A percentile compares a stretch with the other conserved stretches of the same genome.
phyloP scores from a whole-genome alignment of 2,797 vertebrate genomes.

The Manis pentadactyla region DNA sequence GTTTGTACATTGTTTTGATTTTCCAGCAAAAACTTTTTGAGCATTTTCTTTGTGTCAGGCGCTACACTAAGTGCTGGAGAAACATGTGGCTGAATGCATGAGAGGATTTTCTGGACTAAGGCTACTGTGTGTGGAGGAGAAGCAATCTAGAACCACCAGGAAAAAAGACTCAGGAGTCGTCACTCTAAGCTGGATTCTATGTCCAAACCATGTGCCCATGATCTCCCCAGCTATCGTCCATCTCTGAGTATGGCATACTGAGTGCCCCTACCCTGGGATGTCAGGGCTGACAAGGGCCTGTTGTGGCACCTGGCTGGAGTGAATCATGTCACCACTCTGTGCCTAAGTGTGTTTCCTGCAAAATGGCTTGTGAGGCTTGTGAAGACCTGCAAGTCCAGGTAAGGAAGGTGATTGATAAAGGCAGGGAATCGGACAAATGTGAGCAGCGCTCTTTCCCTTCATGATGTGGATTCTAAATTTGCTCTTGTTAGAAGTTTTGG shows the following conservation, averaged over 20 bases:
- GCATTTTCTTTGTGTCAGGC: not conserved
- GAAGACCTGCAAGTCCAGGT: not conserved
- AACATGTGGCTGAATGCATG: not conserved
- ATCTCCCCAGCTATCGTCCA: not conserved
- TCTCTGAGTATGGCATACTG: not conserved
- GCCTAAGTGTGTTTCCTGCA: not conserved
- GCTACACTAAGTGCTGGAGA: conserved; percentile 20
- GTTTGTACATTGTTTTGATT: not conserved
- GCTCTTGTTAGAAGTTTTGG: not conserved
- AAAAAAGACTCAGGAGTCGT: not conserved
- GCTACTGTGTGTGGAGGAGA: not conserved
- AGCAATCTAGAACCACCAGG: not conserved
- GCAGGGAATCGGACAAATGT: not conserved
- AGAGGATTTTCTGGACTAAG: conserved; percentile 20
- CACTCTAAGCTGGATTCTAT: not conserved
- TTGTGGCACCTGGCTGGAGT: not conserved
- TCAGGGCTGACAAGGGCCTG: not conserved
- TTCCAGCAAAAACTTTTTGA: not conserved
- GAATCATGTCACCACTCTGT: not conserved
- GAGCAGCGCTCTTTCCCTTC: not conserved
- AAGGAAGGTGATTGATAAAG: not conserved
- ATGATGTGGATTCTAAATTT: not conserved
- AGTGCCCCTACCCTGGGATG: not conserved
- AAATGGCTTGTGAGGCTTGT: not conserved
- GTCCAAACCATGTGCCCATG: not conserved